Percentiles rank a stretch among this genome's conserved stretches.
These are phyloP conservation scores for Aphidius gifuensis DNA, from an alignment of 1,140 invertebrate genomes.

Conservation along the genomic window DNA sequence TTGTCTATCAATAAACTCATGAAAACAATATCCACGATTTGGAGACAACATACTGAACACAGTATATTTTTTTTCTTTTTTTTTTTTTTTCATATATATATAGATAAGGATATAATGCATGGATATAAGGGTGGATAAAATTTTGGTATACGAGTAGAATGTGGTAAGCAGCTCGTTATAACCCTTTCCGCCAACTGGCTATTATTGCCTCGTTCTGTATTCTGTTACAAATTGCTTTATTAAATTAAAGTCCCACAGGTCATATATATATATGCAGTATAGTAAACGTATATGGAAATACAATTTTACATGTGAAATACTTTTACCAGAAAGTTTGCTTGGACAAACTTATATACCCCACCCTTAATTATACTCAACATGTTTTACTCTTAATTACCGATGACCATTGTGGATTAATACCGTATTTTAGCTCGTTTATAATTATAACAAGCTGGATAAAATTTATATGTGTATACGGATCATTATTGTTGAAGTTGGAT, in stretches of 20 bases:
- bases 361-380: slow-evolving; percentile 7
- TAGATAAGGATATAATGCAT: not conserved
- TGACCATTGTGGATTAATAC: slow-evolving; percentile 12
- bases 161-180: slow-evolving; percentile 56
- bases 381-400: slow-evolving; percentile 9
- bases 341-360: too few species aligned
- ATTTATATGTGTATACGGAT: too few species aligned
- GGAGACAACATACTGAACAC: too few species aligned
- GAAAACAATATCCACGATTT: too few species aligned
- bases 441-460: too few species aligned
- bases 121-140: slow-evolving; percentile 4
- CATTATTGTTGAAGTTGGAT: too few species aligned
- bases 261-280: slow-evolving; percentile 5
- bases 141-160: slow-evolving; percentile 33
- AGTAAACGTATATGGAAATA: not conserved
- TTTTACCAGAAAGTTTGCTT: too few species aligned
- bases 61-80: too few species aligned
- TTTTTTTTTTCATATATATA: not conserved
- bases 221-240: slow-evolving; percentile 46
- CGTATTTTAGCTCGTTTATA: too few species aligned
- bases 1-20: too few species aligned
- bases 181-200: slow-evolving; percentile 52
- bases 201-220: slow-evolving; percentile 56
- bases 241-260: slow-evolving; percentile 35
- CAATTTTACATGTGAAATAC: too few species aligned